phyloP scores from a whole-genome alignment of 2,113 vertebrate genomes.

The Indri indri region DNA sequence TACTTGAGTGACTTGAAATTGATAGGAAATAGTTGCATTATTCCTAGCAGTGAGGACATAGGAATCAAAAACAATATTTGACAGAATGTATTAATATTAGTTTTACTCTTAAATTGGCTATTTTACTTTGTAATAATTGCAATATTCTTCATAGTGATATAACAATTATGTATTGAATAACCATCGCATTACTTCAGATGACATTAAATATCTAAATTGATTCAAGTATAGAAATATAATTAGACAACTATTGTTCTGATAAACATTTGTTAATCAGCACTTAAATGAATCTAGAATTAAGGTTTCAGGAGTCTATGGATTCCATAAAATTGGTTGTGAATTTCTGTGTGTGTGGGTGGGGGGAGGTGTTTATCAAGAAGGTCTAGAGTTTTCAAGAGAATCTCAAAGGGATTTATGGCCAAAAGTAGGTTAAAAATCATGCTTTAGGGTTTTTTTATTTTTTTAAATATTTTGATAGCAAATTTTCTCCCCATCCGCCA shows the following conservation, averaged over 20 bases:
- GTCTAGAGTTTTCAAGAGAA: neutral
- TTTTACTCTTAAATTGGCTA: neutral
- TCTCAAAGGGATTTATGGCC: neutral
- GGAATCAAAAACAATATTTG: neutral
- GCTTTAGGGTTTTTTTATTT: neutral
- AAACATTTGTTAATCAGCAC: neutral
- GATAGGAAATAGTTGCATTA: neutral
- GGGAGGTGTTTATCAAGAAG: neutral
- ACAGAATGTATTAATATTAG: neutral
- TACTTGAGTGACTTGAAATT: neutral
- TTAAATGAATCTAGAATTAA: neutral
- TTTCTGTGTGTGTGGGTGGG: neutral
- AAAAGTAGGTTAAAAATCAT: neutral
- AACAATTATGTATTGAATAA: neutral
- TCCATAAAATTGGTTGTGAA: neutral
- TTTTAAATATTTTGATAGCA: neutral
- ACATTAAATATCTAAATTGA: neutral
- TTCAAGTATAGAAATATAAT: conserved; percentile 1
- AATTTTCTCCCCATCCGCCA: neutral
- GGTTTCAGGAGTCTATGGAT: neutral
- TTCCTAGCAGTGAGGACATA: neutral
- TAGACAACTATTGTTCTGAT: neutral
- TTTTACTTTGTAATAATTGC: neutral
- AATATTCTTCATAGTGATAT: neutral
- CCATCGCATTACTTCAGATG: neutral